Base-by-base conservation (phyloP, 2,888 invertebrate genomes). In the Polydrusus pterygomalis region DNA sequence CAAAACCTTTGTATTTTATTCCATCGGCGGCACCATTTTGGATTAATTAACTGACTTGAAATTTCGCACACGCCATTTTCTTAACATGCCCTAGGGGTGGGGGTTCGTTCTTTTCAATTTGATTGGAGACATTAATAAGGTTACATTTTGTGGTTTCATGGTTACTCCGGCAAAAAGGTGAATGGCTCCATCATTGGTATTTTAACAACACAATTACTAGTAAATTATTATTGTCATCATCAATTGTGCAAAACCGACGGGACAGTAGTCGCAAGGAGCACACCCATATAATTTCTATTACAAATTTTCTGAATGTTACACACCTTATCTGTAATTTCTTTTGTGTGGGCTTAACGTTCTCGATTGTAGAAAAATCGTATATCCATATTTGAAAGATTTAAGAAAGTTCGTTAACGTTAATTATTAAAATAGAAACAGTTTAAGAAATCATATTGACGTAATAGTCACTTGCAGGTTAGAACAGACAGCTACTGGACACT, bases 201-300 rank as follows among this genome's bases (percentile, higher is more conserved):
- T 25, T 54, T 1, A 54, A 54, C 54, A 54, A 54, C 25, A 30
- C 25, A 20, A 51, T 51, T 20, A 51, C 10, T 51, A 1, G 13
- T 18, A 17, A 20, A 3, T 25, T 10, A 17, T 51, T 49, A 34
- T 34, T 34, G 34, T 34, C 34, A 34, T 34, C 34, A 34, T 51
- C 51, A 51, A 20, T 47, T 47, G n/a, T 7, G 17, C 17, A 47
- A 47, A 47, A 17, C 47, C 47, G 47, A 51, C 20, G 18, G 25
- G 20, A 15, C 25, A 13, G 2, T 11, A 3, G 11, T n/a, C n/a
- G n/a, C n/a, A n/a, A n/a, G n/a, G 25, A 11, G 20, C 54, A 54
- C 54, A 25, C 54, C 54, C 54, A 25, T 54, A 13, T 54, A 6
- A 54, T n/a, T 54, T 25, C 25, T 54, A 54, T 54, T 25, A 20